A percentile compares a stretch with the other conserved stretches of the same genome.
phyloP scores from a whole-genome alignment of 2,113 vertebrate species.

The Dromaius novaehollandiae region DNA sequence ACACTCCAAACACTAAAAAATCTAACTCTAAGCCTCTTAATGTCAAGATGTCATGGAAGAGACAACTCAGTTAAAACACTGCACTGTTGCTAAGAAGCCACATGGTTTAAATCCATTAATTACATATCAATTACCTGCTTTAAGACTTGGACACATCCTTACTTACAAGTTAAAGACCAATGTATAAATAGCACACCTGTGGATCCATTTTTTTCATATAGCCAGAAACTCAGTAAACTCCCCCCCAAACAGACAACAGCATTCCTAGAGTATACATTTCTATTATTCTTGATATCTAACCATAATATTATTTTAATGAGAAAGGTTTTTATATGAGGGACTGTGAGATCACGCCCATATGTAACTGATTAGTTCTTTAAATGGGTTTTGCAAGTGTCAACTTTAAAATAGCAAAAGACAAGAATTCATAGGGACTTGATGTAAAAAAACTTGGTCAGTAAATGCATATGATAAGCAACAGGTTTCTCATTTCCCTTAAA shows the following conservation, averaged over 20 bases:
- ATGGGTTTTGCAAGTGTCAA: neutral
- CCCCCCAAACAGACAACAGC: neutral
- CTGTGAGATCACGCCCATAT: neutral
- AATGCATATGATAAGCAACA: accelerated
- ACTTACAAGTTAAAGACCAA: neutral
- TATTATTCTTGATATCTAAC: neutral
- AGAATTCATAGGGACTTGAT: neutral
- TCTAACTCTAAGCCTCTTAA: neutral
- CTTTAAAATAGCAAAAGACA: neutral
- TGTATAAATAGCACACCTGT: neutral
- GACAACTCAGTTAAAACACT: neutral
- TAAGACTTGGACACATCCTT: neutral
- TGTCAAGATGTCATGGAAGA: neutral
- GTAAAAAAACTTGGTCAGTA: neutral
- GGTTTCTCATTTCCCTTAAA: neutral
- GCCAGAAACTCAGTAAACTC: neutral
- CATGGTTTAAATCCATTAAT: neutral
- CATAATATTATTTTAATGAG: neutral
- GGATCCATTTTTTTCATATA: neutral
- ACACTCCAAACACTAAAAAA: neutral
- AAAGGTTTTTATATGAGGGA: neutral
- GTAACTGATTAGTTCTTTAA: neutral
- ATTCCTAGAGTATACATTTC: neutral
- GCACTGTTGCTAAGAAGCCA: neutral
- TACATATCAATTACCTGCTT: neutral